These are phyloP conservation scores for Ridgeia piscesae DNA, from an alignment of 1,140 invertebrate species.

Conservation along the genomic window DNA sequence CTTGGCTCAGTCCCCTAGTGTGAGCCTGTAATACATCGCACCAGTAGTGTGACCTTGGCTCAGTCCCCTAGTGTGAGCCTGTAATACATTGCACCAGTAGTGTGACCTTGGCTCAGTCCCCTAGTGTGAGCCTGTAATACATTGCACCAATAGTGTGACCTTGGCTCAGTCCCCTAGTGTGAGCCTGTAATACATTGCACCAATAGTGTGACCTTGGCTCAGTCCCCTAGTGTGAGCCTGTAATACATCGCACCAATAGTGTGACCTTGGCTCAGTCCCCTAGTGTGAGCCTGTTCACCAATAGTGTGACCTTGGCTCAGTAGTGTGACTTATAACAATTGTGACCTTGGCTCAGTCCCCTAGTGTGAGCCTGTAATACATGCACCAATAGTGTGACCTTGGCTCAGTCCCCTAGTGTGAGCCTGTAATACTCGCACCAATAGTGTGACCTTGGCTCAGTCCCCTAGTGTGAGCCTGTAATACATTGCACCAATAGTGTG, in stretches of 20 bases:
- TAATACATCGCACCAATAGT: background rate
- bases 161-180: background rate
- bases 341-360: background rate
- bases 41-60: background rate
- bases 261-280: background rate
- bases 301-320: background rate
- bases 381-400: too few relatives aligned
- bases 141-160: background rate
- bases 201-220: background rate
- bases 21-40: too few relatives aligned
- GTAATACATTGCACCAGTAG: background rate
- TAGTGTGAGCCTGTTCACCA: too few relatives aligned
- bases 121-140: too few relatives aligned
- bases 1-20: background rate
- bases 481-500: too few relatives aligned
- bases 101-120: background rate
- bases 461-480: background rate
- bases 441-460: too few relatives aligned
- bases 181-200: too few relatives aligned
- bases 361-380: background rate
- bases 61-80: too few relatives aligned
- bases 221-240: too few relatives aligned
- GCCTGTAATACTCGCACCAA: background rate
- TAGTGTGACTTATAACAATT: too few relatives aligned
- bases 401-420: background rate